Evolutionary conservation across 2,113 vertebrate genomes (phyloP), one percentile per base, ranked within the genome.

Genomic region (Pelecanus crispus): DNA sequence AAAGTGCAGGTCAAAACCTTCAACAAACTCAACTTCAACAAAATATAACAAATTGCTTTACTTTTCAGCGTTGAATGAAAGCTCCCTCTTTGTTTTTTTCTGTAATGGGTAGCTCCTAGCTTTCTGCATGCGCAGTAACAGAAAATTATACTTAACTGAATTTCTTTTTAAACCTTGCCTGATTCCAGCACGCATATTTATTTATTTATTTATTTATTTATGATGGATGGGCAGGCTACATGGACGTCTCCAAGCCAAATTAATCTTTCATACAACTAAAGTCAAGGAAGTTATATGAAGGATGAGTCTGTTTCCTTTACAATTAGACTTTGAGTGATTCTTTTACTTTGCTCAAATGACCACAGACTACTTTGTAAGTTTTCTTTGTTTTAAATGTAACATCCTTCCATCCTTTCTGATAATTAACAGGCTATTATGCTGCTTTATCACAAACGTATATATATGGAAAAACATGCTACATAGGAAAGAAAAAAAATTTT

Each of bases 401-500:
- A 53, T 45, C 14, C 34, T 55, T 78, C 34, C 29, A 34, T 44
- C 21, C n/a, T 75, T 28, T 93, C 55, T 91, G 38, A 56, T 49
- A 45, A 79, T 42, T 68, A 81, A 53, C 59, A 38, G 26, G 11
- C 36, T 71, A 10, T 53, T 59, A 31, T 13, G 25, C 10, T 52
- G 82, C 38, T 59, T 68, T 45, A 36, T 14, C 19, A 26, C 9
- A 7, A 31, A 62, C 73, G 9, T 83, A n/a, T 50, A 2, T n/a
- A 40, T 13, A 22, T 19, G n/a, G 18, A 44, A 88, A 81, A 95
- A 14, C 31, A 49, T 11, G 11, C 38, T 45, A 12, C 24, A 26
- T 11, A 32, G 53, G 66, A 93, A 93, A 92, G 84, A 73, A 90
- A 86, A 88, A 56, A 90, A 44, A 71, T 91, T 91, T 89, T 92